These are phyloP conservation scores for Styela plicata DNA, from an alignment of 23 tunicate genomes.

Conservation along the genomic window DNA sequence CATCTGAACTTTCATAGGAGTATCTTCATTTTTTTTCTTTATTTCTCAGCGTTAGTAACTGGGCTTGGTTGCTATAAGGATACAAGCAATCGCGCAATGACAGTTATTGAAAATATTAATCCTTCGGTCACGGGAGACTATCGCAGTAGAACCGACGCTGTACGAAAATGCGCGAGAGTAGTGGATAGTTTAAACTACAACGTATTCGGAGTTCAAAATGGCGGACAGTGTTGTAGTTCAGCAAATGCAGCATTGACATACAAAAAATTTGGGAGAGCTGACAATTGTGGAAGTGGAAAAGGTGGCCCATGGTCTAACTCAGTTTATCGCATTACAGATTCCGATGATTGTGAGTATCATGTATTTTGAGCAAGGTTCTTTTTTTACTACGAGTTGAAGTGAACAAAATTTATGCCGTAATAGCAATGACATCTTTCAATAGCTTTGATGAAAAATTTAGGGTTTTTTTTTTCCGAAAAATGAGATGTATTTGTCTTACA, in stretches of 20 bases:
- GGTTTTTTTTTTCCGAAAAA: too few species aligned
- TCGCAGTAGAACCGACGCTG: neutral
- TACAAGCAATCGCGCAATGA: neutral
- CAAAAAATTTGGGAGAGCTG: constrained; percentile 10
- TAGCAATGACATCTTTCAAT: too few species aligned
- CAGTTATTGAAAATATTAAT: neutral
- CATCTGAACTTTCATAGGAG: too few species aligned
- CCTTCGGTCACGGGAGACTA: neutral
- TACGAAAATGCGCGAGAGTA: neutral
- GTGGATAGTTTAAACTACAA: neutral
- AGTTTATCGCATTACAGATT: neutral
- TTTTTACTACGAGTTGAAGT: too few species aligned
- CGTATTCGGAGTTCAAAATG: neutral
- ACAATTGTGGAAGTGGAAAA: neutral
- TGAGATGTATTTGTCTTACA: too few species aligned
- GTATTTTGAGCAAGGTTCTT: too few species aligned
- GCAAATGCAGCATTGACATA: neutral
- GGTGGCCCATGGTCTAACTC: neutral
- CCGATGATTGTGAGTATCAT: neutral
- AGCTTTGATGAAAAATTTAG: too few species aligned
- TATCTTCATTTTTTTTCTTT: too few species aligned
- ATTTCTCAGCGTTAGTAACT: neutral
- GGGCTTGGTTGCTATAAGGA: neutral
- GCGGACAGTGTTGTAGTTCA: constrained; percentile 1
- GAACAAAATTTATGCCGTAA: too few species aligned